Conservation (phyloP, 2,888 invertebrate species). For the Adineta ricciae region DNA sequence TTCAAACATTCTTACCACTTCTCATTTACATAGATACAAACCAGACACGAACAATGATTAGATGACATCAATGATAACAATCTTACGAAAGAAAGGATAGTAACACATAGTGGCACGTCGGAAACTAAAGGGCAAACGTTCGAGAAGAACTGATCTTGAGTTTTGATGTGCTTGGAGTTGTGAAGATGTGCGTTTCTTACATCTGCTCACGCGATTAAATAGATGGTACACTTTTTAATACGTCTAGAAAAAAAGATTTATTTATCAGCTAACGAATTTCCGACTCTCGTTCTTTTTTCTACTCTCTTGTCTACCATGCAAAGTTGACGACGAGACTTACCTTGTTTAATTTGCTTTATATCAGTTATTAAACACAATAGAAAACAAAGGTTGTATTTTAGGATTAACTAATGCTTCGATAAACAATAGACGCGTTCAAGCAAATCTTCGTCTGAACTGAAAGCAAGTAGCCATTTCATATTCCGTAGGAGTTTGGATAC, state of each 20-base stretch:
- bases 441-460: not conserved
- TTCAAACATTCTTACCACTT: not conserved
- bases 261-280: not conserved
- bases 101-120: not conserved
- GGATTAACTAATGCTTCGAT: not conserved
- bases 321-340: not conserved
- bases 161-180: not conserved
- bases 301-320: not conserved
- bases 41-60: not conserved
- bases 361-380: not conserved
- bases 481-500: not conserved
- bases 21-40: not conserved
- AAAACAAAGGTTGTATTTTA: not conserved
- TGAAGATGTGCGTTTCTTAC: not conserved
- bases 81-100: conserved; percentile 15
- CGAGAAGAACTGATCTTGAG: not conserved
- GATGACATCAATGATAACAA: not conserved
- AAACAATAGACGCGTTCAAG: not conserved
- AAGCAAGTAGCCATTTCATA: not conserved
- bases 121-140: not conserved
- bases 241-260: not conserved
- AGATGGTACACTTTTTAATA: not conserved
- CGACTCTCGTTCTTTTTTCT: not conserved
- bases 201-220: not conserved
- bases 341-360: not conserved